These are phyloP conservation scores for Hystrix cristata DNA, from an alignment of 2,113 vertebrate genomes.

Conservation along the genomic window DNA sequence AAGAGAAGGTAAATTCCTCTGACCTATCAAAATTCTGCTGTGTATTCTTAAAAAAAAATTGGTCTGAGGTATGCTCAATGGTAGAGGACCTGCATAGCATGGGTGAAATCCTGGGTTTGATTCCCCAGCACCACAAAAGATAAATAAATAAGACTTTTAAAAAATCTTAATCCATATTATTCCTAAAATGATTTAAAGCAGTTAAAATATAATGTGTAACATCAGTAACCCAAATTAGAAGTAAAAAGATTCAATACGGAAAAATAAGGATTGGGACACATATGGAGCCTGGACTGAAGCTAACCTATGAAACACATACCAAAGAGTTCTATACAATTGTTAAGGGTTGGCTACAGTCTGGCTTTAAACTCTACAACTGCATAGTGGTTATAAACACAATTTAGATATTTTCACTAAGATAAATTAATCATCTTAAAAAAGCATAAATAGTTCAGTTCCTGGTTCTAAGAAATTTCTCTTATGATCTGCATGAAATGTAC, in stretches of 20 bases:
- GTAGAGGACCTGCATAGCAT: background rate
- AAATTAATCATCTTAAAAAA: slow-evolving; percentile 42
- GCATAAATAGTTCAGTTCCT: background rate
- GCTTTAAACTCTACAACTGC: slow-evolving; percentile 20
- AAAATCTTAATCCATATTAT: background rate
- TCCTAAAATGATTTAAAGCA: slow-evolving; percentile 29
- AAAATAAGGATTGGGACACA: slow-evolving; percentile 12
- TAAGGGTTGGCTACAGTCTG: background rate
- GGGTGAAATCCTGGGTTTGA: background rate
- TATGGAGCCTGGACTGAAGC: background rate
- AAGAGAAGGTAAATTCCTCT: slow-evolving; percentile 23
- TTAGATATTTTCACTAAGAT: background rate
- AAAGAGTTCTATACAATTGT: background rate
- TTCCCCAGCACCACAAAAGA: background rate
- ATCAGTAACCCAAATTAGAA: slow-evolving; percentile 30
- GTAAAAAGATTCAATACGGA: slow-evolving; percentile 27
- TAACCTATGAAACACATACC: background rate
- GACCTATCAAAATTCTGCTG: slow-evolving; percentile 11
- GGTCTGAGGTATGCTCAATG: background rate
- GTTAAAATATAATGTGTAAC: background rate
- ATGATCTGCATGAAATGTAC: slow-evolving; percentile 19
- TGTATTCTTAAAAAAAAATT: background rate
- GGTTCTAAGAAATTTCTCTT: slow-evolving; percentile 39
- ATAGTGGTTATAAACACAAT: background rate
- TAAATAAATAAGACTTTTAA: background rate